A percentile compares a stretch with the other conserved stretches of the same genome.
Conservation (phyloP, 2,113 vertebrate genomes). For the Tinamus guttatus region DNA sequence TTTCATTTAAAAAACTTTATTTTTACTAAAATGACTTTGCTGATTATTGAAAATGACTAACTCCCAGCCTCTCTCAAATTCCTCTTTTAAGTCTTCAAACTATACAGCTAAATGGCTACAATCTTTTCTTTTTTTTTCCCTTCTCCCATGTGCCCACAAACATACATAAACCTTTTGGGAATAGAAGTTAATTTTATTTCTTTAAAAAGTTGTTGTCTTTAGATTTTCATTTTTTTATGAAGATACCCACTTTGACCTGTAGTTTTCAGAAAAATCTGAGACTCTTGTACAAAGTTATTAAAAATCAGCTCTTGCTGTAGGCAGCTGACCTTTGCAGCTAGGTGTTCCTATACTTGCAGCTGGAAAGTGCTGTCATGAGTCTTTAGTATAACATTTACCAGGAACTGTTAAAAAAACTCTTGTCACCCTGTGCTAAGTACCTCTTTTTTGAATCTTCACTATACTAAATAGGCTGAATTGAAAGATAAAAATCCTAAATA, state of each 20-base stretch:
- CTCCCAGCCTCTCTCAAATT: background rate
- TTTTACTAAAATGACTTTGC: background rate
- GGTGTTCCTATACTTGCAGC: background rate
- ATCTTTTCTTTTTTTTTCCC: background rate
- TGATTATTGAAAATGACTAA: background rate
- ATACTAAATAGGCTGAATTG: background rate
- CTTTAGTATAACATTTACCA: background rate
- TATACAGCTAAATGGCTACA: background rate
- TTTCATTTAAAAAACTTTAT: background rate
- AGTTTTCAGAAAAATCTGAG: background rate
- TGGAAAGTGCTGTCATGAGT: background rate
- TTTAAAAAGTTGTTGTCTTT: background rate
- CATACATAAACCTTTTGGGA: background rate
- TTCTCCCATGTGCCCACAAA: background rate
- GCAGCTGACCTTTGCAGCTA: background rate
- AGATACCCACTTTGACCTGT: background rate
- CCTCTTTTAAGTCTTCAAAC: background rate
- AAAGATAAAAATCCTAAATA: background rate
- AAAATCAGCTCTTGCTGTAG: background rate
- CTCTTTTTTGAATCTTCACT: background rate
- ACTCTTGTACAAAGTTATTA: background rate
- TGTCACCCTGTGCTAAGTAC: background rate
- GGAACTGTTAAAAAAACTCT: background rate
- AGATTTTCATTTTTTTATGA: background rate
- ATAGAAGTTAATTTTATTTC: background rate